Percentiles rank a stretch among this genome's conserved stretches.
Evolutionary conservation across 2,113 vertebrate genomes (phyloP).

Genomic region (Lamprotornis superbus): DNA sequence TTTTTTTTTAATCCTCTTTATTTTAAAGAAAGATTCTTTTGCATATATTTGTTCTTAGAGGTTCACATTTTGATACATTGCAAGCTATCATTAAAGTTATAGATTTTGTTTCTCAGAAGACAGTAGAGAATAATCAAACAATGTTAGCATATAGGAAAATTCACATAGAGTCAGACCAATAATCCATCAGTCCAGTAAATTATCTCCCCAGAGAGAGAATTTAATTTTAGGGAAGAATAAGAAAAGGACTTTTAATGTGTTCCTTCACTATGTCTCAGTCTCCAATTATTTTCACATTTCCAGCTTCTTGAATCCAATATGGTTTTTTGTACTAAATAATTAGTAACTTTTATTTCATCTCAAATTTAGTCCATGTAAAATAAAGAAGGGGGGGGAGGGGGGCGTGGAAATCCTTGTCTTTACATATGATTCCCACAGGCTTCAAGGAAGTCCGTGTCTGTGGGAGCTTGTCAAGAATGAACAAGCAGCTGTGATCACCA

Average conservation of each 20-base stretch:
- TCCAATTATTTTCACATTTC: background rate
- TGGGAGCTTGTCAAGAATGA: background rate
- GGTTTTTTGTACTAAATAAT: background rate
- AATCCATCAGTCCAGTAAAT: background rate
- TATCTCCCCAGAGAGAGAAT: background rate
- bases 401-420: background rate
- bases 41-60: background rate
- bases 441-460: background rate
- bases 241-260: background rate
- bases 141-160: background rate
- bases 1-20: background rate
- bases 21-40: background rate
- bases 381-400: background rate
- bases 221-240: background rate
- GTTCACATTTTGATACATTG: background rate
- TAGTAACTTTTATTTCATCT: background rate
- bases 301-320: background rate
- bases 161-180: background rate
- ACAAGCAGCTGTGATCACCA: background rate
- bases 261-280: background rate
- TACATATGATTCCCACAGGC: background rate
- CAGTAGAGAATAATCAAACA: background rate
- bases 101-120: background rate
- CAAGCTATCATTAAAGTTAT: background rate
- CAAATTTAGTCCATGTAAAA: background rate